Evolutionary conservation across 2,797 vertebrate genomes (phyloP).

Genomic region (Botia almorhae): DNA sequence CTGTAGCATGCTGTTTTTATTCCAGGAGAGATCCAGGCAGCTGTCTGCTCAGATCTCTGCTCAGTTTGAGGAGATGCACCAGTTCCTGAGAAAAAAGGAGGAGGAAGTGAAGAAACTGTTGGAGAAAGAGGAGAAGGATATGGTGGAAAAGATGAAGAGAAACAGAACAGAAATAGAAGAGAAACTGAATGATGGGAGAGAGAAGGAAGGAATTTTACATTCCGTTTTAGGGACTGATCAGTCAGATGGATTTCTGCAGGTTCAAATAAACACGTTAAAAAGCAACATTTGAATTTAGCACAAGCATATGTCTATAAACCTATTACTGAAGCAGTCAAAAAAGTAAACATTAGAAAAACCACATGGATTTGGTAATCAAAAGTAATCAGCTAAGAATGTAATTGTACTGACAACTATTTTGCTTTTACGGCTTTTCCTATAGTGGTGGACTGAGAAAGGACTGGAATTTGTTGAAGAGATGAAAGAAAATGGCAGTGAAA

Average conservation of each 20-base stretch:
- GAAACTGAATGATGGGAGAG: conserved; percentile 53
- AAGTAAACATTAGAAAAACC: neutral
- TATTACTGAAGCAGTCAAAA: no score
- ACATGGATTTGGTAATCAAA: neutral
- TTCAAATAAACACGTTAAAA: conserved; percentile 10
- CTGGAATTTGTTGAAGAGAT: conserved; percentile 43
- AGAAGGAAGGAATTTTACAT: conserved; percentile 57
- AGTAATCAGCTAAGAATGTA: neutral
- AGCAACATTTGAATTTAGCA: neutral
- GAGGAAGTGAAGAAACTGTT: conserved; percentile 51
- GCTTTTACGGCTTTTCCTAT: conserved; percentile 22
- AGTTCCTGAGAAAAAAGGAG: conserved; percentile 58
- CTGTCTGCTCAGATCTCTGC: conserved; percentile 50
- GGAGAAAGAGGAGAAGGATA: conserved; percentile 41
- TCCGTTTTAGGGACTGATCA: conserved; percentile 47
- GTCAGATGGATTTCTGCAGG: conserved; percentile 57
- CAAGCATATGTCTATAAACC: neutral
- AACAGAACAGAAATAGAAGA: conserved; percentile 52
- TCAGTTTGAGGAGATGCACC: conserved; percentile 62
- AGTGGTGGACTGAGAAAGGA: conserved; percentile 63
- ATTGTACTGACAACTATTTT: neutral
- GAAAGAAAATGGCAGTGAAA: conserved; percentile 39
- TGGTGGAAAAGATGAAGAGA: conserved; percentile 55
- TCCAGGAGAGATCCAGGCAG: conserved; percentile 51
- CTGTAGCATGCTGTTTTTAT: neutral